Percentiles rank a stretch among this genome's conserved stretches.
These are phyloP conservation scores for Menidia beryllina DNA, from an alignment of 2,113 vertebrate species.

Conservation along the genomic window DNA sequence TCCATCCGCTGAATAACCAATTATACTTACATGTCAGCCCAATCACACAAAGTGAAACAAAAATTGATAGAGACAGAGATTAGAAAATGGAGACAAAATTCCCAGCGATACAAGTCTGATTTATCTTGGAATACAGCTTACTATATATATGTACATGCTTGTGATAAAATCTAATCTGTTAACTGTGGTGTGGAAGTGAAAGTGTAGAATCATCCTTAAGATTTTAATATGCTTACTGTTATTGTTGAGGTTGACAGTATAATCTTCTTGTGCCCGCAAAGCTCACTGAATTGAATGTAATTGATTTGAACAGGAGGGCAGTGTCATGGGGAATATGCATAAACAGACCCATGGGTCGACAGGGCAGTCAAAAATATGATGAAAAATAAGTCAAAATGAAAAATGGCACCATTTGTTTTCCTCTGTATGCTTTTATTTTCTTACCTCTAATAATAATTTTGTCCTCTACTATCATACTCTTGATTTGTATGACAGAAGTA, in stretches of 20 bases:
- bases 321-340: slow-evolving; percentile 19
- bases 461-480: slow-evolving; percentile 12
- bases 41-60: slow-evolving; percentile 8
- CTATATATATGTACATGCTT: slow-evolving; percentile 37
- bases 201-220: slow-evolving; percentile 17
- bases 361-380: slow-evolving; percentile 21
- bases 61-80: slow-evolving; percentile 11
- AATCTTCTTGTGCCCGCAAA: slow-evolving; percentile 34
- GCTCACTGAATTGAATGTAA: slow-evolving; percentile 30
- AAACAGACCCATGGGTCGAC: slow-evolving; percentile 29
- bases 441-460: slow-evolving; percentile 26
- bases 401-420: slow-evolving; percentile 53
- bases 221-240: slow-evolving; percentile 32
- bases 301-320: slow-evolving; percentile 35
- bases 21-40: slow-evolving; percentile 24
- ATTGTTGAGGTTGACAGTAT: slow-evolving; percentile 35
- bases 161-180: slow-evolving; percentile 31
- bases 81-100: slow-evolving; percentile 14
- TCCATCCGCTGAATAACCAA: slow-evolving; percentile 9
- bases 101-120: not conserved
- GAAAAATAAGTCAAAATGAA: slow-evolving; percentile 53
- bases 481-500: slow-evolving; percentile 40
- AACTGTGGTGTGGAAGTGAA: slow-evolving; percentile 2
- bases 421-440: slow-evolving; percentile 28
- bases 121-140: slow-evolving; percentile 8